phyloP scores from a whole-genome alignment of 1,140 invertebrate species.

The Neodiprion virginianus region DNA sequence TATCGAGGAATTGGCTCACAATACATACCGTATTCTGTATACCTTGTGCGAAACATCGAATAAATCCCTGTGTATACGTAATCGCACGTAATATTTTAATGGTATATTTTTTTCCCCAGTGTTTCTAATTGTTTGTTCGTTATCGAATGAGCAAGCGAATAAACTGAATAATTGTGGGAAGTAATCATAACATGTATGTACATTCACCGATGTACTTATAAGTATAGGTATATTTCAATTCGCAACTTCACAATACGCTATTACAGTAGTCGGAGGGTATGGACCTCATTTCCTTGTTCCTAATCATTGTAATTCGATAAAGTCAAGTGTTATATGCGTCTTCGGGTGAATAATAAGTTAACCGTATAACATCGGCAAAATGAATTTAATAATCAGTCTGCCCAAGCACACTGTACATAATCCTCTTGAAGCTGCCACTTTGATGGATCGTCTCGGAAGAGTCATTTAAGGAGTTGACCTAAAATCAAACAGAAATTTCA shows the following conservation, averaged over 20 bases:
- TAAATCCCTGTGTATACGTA: neutral
- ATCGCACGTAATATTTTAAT: neutral
- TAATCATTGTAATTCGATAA: neutral
- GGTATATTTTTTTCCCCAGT: neutral
- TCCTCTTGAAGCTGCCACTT: conserved; percentile 88
- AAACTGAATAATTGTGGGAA: neutral
- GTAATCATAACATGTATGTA: neutral
- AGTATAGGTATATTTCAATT: neutral
- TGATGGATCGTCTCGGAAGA: conserved; percentile 83
- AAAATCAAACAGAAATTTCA: conserved; percentile 38
- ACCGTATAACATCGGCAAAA: conserved; percentile 37
- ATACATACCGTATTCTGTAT: no score
- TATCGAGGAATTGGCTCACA: neutral
- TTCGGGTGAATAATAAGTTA: neutral
- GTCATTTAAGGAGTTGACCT: conserved; percentile 68
- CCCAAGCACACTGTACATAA: conserved; percentile 88
- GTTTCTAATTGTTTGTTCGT: neutral
- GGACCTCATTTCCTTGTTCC: neutral
- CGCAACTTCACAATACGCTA: neutral
- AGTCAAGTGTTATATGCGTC: no score
- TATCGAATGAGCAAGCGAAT: neutral
- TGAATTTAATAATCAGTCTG: conserved; percentile 72
- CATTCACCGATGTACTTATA: neutral
- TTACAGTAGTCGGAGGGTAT: neutral
- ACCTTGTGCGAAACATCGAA: neutral